Base-by-base conservation (phyloP, 2,797 vertebrate species). In the Chanos chanos region DNA sequence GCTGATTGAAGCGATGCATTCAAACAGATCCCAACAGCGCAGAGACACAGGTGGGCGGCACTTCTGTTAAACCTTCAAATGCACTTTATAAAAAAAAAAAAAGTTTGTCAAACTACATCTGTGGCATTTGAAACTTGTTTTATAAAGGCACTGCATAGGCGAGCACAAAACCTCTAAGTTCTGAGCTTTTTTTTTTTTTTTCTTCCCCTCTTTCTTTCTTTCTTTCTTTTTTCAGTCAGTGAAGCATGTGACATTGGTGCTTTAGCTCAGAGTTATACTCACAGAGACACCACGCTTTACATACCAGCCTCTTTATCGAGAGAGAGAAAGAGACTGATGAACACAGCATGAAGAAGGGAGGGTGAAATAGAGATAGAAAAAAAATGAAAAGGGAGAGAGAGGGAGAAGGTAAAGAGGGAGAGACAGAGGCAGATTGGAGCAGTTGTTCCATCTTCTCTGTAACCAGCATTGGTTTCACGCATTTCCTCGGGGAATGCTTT, bases 51-150 rank as follows among this genome's bases (percentile, higher is more conserved):
- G 78, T 76, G 82, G 84, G 85, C 79, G 86, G 85, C 82, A 77
- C 76, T 48, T 77, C 83, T 77, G 82, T 83, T 78, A 73, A 72
- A 66, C 82, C 80, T 87, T 87, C 84, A 89, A 88, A 86, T 83
- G 81, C 67, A 24, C 82, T 83, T 86, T 88, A 88, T 76, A 47
- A 54, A 72, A 60, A 7, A 8, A 78, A 82, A 87, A 81, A 88
- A 90, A 90, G 86, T 90, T 90, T 89, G 87, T 88, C 84, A 86
- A 90, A 89, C 86, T 87, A 87, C 83, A 86, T 89, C 86, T 87
- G 83, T 81, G 77, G 77, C 37, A 69, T 81, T 82, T 83, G 83
- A 86, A 88, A 89, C 81, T 88, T 85, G 85, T 87, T 86, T 88
- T 84, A 84, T 84, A 85, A 72, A 86, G 74, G 80, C 73, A 30